These are phyloP conservation scores for Haplochromis vanheusdeni DNA, from an alignment of 2,113 vertebrate genomes.

Conservation along the genomic window DNA sequence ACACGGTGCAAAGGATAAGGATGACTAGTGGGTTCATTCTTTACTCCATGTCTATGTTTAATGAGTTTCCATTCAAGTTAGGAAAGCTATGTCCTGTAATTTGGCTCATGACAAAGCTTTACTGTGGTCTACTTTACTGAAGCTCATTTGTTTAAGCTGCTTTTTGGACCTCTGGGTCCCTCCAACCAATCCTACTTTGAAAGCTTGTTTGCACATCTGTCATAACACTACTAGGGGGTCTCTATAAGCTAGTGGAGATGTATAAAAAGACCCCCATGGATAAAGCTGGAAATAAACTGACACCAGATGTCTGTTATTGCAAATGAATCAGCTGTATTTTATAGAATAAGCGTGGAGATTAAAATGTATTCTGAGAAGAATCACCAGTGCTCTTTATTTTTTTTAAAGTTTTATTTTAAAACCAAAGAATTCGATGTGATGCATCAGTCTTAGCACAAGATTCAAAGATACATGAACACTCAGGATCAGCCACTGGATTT, in stretches of 20 bases:
- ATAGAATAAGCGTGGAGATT: constrained; percentile 68
- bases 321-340: constrained; percentile 78
- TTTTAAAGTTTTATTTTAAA: constrained; percentile 17
- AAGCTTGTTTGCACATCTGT: constrained; percentile 62
- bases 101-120: background rate
- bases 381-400: background rate
- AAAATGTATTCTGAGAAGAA: constrained; percentile 47
- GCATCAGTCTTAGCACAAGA: background rate
- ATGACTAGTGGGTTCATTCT: constrained; percentile 70
- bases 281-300: constrained; percentile 48
- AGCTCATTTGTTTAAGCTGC: constrained; percentile 45
- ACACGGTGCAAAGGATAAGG: constrained; percentile 89
- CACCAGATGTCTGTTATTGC: background rate
- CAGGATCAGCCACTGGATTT: background rate
- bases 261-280: background rate
- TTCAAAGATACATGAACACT: background rate
- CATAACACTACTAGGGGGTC: constrained; percentile 13
- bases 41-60: background rate
- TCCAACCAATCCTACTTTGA: background rate
- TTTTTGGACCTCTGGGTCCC: constrained; percentile 7
- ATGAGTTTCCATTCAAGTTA: background rate
- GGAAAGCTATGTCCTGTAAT: constrained; percentile 1
- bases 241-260: constrained; percentile 1
- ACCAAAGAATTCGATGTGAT: background rate
- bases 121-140: constrained; percentile 6